phyloP scores from a whole-genome alignment of 2,888 invertebrate species.

The Cataglyphis livida region DNA sequence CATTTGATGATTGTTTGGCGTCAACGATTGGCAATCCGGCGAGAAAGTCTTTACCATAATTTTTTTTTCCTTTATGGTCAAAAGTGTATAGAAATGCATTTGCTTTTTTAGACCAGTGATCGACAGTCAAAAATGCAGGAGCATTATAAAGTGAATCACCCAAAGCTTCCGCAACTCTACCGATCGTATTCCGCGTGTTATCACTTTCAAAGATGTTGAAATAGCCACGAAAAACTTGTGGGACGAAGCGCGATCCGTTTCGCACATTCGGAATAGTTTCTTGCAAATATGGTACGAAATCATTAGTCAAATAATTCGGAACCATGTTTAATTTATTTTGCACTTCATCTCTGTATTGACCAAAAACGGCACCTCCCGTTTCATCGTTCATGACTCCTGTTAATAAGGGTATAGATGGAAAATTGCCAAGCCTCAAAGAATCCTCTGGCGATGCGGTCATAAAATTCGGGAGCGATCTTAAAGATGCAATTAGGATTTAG shows the following conservation, averaged over 20 bases:
- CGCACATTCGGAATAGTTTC: slow-evolving; percentile 80
- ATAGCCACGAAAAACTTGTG: slow-evolving; percentile 76
- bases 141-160: slow-evolving; percentile 92
- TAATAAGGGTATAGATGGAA: slow-evolving; percentile 89
- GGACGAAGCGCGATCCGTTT: slow-evolving; percentile 68
- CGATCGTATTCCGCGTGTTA: slow-evolving; percentile 85
- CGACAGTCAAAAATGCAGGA: slow-evolving; percentile 90
- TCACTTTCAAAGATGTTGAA: slow-evolving; percentile 60
- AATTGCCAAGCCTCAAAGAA: slow-evolving; percentile 87
- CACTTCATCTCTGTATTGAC: slow-evolving; percentile 85
- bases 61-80: slow-evolving; percentile 89
- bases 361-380: slow-evolving; percentile 88
- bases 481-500: not conserved
- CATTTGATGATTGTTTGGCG: slow-evolving; percentile 68
- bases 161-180: slow-evolving; percentile 88
- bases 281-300: slow-evolving; percentile 85
- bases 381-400: slow-evolving; percentile 92
- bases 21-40: slow-evolving; percentile 89
- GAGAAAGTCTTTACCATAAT: slow-evolving; percentile 89
- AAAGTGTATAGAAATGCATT: slow-evolving; percentile 92
- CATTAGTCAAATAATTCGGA: slow-evolving; percentile 85
- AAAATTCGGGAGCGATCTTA: slow-evolving; percentile 89
- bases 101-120: slow-evolving; percentile 89
- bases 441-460: slow-evolving; percentile 89
- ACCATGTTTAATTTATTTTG: slow-evolving; percentile 82